A percentile compares a stretch with the other conserved stretches of the same genome.
Evolutionary conservation across 2,888 invertebrate species (phyloP).

Genomic region (Caenorhabditis panamensis): DNA sequence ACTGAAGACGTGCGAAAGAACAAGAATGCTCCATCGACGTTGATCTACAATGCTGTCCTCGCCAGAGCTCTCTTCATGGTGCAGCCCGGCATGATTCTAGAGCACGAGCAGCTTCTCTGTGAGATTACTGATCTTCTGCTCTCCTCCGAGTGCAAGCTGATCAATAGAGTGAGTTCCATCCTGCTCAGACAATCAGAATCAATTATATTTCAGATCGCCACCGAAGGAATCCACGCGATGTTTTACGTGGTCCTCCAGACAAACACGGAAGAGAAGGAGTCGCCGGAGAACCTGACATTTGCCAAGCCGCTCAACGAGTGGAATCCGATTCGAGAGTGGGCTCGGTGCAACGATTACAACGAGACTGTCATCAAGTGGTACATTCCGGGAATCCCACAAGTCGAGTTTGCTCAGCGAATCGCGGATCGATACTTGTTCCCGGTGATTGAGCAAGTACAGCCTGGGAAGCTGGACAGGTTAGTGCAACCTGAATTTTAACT

Average conservation of each 20-base stretch:
- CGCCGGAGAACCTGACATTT: constrained; percentile 30
- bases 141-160: constrained; percentile 48
- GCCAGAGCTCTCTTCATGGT: constrained; percentile 39
- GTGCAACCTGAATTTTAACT: constrained; percentile 5
- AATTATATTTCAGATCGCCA: constrained; percentile 9
- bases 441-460: constrained; percentile 33
- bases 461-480: constrained; percentile 40
- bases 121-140: constrained; percentile 52
- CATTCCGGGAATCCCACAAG: constrained; percentile 45
- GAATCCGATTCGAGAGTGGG: constrained; percentile 66
- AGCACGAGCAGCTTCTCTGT: constrained; percentile 57
- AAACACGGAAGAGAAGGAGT: constrained; percentile 35
- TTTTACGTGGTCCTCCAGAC: constrained; percentile 39
- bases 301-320: constrained; percentile 52
- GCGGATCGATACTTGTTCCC: constrained; percentile 55
- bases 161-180: constrained; percentile 54
- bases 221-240: constrained; percentile 33
- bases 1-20: constrained; percentile 54
- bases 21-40: constrained; percentile 41
- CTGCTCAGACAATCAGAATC: too few species aligned
- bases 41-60: constrained; percentile 60
- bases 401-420: constrained; percentile 43
- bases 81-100: constrained; percentile 30
- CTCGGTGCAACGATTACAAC: constrained; percentile 40
- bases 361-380: constrained; percentile 51